Base-by-base conservation (phyloP, 2,797 vertebrate species). In the Ctenopoma kingsleyae region DNA sequence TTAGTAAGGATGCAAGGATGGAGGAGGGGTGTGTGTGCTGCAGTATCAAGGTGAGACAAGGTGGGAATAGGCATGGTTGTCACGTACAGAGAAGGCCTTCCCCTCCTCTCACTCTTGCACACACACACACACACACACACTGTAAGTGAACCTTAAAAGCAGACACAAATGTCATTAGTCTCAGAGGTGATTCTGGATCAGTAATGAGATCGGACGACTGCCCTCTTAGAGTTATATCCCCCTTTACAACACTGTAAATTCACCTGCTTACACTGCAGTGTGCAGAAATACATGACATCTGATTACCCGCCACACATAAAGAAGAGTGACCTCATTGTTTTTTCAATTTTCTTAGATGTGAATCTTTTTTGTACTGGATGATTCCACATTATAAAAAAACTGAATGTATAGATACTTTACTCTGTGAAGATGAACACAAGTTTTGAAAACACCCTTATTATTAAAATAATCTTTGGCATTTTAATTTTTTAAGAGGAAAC, bases 41-140 rank as follows among this genome's bases (percentile, higher is more conserved):
- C 87, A 80, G 87, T 66, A 82, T 67, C 90, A 94, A 95, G 94
- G 93, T 94, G 93, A 94, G 80, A 64, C 90, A 94, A 94, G 94
- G 94, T 92, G 93, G 84, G 84, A 82, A 92, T 94, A 93, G 92
- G 61, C 87, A 95, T 94, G 90, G 81, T 64, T 54, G 73, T 94
- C 94, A 95, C 92, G 92, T 94, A 92, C 71, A 1, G 69, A 59
- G 43, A 56, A 88, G 85, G 87, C 64, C 87, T 89, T 89, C 82
- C 83, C 83, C 51, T 40, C 56, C 53, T 70, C 55, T 48, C 13
- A 51, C 58, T n/a, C 57, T 36, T 11, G 51, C 62, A 43, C 59
- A 65, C 62, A 48, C 71, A 51, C 63, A 41, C 61, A 59, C 70
- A 61, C 65, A 74, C 76, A 63, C 62, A 70, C 59, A 52, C 36